Conservation (phyloP, 2,113 vertebrate species). For the Colossoma macropomum region DNA sequence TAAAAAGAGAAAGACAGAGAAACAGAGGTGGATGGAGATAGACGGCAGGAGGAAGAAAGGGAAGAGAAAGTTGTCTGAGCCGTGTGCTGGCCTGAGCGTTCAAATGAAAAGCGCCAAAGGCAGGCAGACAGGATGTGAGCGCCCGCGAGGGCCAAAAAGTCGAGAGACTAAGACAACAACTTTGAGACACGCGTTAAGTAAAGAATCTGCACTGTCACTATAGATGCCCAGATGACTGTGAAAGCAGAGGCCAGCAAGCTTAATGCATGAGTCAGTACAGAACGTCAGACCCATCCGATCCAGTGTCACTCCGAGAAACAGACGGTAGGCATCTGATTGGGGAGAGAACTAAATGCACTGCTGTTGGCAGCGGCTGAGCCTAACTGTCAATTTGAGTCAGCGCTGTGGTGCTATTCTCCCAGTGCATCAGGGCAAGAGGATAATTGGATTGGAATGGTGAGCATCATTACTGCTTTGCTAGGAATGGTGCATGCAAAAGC, state of each 20-base stretch:
- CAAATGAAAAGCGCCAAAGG: not conserved
- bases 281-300: not conserved
- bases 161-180: not conserved
- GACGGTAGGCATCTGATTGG: constrained; percentile 12
- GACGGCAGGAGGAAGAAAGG: not conserved
- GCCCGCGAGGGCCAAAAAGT: not conserved
- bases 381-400: constrained; percentile 40
- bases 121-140: not conserved
- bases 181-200: not conserved
- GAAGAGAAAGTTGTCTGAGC: constrained; percentile 10
- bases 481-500: not conserved
- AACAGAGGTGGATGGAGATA: not conserved
- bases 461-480: constrained; percentile 39
- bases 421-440: constrained; percentile 12
- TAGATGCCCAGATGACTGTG: not conserved
- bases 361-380: constrained; percentile 34
- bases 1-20: not conserved
- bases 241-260: not conserved
- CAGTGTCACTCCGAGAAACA: not conserved
- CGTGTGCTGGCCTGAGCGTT: not conserved
- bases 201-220: not conserved
- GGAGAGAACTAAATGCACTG: constrained; percentile 22
- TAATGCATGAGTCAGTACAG: constrained; percentile 25
- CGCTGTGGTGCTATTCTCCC: constrained; percentile 20
- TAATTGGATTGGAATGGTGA: constrained; percentile 39